Conservation (phyloP, 1,140 invertebrate species). For the Sesamia nonagrioides region DNA sequence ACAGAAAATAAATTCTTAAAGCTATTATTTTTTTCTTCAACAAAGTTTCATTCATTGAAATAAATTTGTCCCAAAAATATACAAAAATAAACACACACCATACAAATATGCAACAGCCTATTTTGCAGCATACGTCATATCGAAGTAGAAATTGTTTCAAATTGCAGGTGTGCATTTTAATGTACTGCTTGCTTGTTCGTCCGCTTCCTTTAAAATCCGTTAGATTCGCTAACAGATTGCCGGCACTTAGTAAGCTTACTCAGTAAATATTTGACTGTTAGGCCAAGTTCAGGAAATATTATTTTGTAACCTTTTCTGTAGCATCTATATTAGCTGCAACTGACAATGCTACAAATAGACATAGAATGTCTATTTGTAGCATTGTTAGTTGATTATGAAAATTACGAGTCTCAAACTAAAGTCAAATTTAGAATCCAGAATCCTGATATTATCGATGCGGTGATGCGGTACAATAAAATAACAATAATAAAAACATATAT, state of each 20-base stretch:
- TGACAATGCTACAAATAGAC: no score
- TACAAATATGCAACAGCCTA: background rate
- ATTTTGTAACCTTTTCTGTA: background rate
- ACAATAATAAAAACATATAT: no score
- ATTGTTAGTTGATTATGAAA: no score
- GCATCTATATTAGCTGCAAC: background rate
- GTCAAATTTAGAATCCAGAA: no score
- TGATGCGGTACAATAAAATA: no score
- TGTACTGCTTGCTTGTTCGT: background rate
- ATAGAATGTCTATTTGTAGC: no score
- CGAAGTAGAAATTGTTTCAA: background rate
- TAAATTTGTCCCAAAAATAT: no score
- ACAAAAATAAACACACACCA: background rate
- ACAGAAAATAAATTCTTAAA: no score
- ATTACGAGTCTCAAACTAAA: no score
- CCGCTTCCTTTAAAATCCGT: background rate
- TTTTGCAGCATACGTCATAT: background rate
- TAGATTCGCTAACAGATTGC: background rate
- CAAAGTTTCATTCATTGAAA: no score
- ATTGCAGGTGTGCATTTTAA: conserved; percentile 15
- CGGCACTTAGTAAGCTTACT: background rate
- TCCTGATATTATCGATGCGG: no score
- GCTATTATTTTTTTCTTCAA: no score
- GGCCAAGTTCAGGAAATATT: background rate
- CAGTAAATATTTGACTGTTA: background rate